Evolutionary conservation across 1,140 invertebrate species (phyloP), one percentile per base, ranked within the genome.

Genomic region (Philotrypesis tridentata): DNA sequence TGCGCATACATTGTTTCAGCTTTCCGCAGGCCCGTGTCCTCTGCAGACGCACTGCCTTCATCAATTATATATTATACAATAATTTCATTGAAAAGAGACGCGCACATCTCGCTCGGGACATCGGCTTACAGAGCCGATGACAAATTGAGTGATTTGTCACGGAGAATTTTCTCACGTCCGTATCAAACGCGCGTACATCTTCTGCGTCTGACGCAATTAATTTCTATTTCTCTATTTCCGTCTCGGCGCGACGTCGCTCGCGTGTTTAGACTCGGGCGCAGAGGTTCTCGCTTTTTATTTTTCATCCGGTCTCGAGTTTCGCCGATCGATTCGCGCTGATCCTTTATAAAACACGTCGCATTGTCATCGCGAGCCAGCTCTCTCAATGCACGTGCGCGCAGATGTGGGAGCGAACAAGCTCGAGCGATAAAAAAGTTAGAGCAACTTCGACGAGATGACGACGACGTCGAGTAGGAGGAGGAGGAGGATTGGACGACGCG

Each of bases 281-380:
- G n/a, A n/a, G n/a, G 31, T n/a, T 29, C 79, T 80, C 79, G 33
- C 21, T 67, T 80, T 23, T n/a, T n/a, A n/a, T n/a, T n/a, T 89
- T 81, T 85, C 89, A 92, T 91, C 90, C 91, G 90, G 91, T 91
- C 87, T 91, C 84, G 85, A 85, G 88, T 92, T 91, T 89, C 90
- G 79, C 84, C 85, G 71, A 25, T 68, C 80, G 65, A 27, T 80
- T 83, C 87, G 43, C 14, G 86, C 84, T 87, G 87, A 89, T 91
- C 88, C 87, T 91, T 90, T 88, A 84, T 86, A 87, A 87, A 91
- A 91, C 88, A 89, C 84, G 87, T 87, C 73, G 80, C 89, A 89
- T 90, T 91, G 88, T 90, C 87, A 72, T 73, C 33, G 27, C 63
- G 63, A 17, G n/a, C n/a, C 14, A 40, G 77, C 43, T 3, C 60